Conservation (phyloP, 2,113 vertebrate genomes). For the Pteruthius melanotis region DNA sequence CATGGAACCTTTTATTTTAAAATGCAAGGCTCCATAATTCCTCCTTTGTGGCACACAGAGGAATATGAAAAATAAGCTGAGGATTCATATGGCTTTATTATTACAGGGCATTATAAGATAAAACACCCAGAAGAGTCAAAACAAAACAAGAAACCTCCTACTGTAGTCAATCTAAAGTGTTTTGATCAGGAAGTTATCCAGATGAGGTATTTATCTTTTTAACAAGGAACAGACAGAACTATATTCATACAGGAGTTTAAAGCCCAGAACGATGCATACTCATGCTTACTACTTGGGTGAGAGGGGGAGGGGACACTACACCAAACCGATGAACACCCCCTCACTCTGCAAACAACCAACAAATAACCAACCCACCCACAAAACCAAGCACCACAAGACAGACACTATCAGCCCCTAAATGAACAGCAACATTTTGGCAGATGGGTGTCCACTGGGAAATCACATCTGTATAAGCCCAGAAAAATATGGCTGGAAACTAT, state of each 20-base stretch:
- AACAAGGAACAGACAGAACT: background rate
- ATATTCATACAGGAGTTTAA: background rate
- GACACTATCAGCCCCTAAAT: background rate
- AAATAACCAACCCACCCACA: background rate
- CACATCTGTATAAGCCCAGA: background rate
- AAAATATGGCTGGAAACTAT: constrained; percentile 26
- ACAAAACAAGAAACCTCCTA: constrained; percentile 26
- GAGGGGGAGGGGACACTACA: background rate
- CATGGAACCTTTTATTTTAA: constrained; percentile 12
- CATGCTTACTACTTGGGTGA: background rate
- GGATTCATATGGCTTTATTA: constrained; percentile 34
- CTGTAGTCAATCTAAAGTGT: background rate
- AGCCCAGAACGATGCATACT: background rate
- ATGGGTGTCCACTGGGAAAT: constrained; percentile 23
- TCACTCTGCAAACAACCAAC: background rate
- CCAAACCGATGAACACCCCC: background rate
- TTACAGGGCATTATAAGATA: constrained; percentile 26
- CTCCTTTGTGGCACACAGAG: constrained; percentile 27
- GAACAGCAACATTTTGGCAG: constrained; percentile 26
- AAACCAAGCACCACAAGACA: background rate
- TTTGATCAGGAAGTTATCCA: background rate
- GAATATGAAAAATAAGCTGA: constrained; percentile 38
- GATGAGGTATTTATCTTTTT: background rate
- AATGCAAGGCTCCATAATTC: background rate
- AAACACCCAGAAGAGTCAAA: constrained; percentile 35